Percentiles rank a stretch among this genome's conserved stretches.
Evolutionary conservation across 2,888 invertebrate species (phyloP).

Genomic region (Amblyteles armatorius): DNA sequence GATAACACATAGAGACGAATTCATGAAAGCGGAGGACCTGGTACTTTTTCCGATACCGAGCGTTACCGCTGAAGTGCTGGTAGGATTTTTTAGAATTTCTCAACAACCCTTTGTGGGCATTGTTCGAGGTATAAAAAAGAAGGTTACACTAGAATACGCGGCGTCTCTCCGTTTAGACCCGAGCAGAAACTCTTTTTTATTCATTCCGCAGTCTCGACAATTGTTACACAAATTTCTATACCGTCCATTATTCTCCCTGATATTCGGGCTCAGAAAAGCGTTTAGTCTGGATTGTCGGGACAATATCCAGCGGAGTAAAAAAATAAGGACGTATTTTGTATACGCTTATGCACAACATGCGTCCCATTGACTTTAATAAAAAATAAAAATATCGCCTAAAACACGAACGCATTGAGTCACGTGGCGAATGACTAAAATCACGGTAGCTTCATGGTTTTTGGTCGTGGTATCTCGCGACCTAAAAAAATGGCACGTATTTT

Average conservation of each 20-base stretch:
- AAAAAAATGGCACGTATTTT: not conserved
- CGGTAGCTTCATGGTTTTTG: no score
- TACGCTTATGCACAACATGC: no score
- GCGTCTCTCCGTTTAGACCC: not conserved
- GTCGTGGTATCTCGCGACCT: not conserved
- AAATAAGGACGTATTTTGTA: not conserved
- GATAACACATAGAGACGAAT: not conserved
- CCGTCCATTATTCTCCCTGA: not conserved
- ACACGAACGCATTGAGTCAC: no score
- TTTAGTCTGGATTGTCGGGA: not conserved
- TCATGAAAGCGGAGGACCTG: not conserved
- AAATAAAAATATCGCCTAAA: no score
- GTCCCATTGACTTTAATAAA: no score
- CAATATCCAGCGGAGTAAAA: not conserved
- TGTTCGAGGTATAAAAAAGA: not conserved
- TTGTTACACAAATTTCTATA: not conserved
- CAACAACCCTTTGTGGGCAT: conserved; percentile 1
- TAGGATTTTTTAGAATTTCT: conserved; percentile 4
- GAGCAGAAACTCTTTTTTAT: not conserved
- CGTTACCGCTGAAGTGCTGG: not conserved
- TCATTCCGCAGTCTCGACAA: not conserved
- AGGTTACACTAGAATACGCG: not conserved
- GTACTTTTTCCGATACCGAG: conserved; percentile 34
- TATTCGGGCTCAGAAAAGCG: not conserved
- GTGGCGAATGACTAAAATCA: no score